These are phyloP conservation scores for Gymnopithys bicolor DNA, from an alignment of 2,797 vertebrate species.

Conservation along the genomic window DNA sequence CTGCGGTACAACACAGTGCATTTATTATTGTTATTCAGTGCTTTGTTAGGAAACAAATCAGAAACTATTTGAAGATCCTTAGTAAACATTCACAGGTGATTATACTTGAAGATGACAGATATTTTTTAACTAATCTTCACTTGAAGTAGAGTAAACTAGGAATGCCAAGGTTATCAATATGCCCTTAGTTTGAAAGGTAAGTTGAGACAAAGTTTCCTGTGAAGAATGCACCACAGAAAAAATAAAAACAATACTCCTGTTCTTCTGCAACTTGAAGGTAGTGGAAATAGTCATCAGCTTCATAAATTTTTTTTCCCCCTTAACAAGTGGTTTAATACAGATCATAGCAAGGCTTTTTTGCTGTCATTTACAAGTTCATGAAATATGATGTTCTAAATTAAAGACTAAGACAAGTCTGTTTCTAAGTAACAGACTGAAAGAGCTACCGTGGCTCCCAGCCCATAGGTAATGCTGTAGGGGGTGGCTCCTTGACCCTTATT, in stretches of 20 bases:
- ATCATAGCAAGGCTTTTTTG: constrained; percentile 47
- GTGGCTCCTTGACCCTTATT: constrained; percentile 21
- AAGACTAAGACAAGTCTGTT: constrained; percentile 36
- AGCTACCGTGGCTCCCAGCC: constrained; percentile 16
- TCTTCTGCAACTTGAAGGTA: constrained; percentile 12
- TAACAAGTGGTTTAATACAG: constrained; percentile 54
- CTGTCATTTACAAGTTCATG: constrained; percentile 37
- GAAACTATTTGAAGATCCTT: constrained; percentile 54
- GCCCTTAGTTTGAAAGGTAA: constrained; percentile 15
- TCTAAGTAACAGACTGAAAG: constrained; percentile 49
- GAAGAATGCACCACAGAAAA: background rate
- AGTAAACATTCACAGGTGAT: constrained; percentile 47
- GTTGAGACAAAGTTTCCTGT: background rate
- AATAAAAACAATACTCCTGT: background rate
- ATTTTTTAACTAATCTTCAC: constrained; percentile 41
- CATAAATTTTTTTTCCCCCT: background rate
- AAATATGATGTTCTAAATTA: constrained; percentile 16
- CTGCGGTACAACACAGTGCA: constrained; percentile 17
- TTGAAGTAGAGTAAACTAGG: background rate
- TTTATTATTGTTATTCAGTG: constrained; percentile 53
- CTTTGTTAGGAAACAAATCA: constrained; percentile 53
- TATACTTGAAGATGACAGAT: constrained; percentile 57
- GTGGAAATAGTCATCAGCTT: background rate
- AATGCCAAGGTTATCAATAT: background rate
- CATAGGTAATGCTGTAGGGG: constrained; percentile 11